Evolutionary conservation across 1,140 invertebrate genomes (phyloP), one percentile per base, ranked within the genome.

Genomic region (Lepidurus packardi): DNA sequence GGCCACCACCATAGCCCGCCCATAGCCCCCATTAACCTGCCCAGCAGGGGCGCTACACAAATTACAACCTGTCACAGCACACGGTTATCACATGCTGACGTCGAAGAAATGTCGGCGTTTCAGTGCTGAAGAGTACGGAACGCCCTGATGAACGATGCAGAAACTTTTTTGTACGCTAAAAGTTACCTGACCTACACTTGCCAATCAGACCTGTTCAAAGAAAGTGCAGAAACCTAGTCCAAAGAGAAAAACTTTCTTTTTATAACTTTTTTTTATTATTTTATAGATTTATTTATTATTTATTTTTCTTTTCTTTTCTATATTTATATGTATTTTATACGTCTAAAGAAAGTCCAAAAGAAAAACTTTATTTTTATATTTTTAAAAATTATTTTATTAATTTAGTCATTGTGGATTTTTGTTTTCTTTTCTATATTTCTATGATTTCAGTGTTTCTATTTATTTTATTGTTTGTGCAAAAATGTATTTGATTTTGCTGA

Each of bases 21-120:
- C 53, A 65, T 65, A 65, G 53, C 53, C 53, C 53, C 53, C 53
- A 65, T 65, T 65, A 65, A 65, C 53, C 53, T 65, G 53, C 53
- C 53, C 53, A 65, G 53, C 53, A 65, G 53, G 53, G 53, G 53
- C 53, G 53, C 53, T 65, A 21, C 53, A 65, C 53, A 65, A 65
- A 65, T 65, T 65, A 65, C 53, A 65, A 65, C 53, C 53, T 65
- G 53, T 65, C 53, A 65, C 53, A 65, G 53, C 53, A 65, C 21
- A 65, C 53, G 53, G 53, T 65, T 65, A 65, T 65, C 53, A 65
- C 53, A 65, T 65, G 53, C 53, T 21, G 53, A 65, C 53, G 53
- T 65, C 53, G 53, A 65, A 65, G 53, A 21, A n/a, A 65, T 65
- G 53, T 21, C 53, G 53, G 21, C 53, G 53, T 65, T 65, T 65